Base-by-base conservation (phyloP, 2,797 vertebrate genomes). In the Acropternis orthonyx region DNA sequence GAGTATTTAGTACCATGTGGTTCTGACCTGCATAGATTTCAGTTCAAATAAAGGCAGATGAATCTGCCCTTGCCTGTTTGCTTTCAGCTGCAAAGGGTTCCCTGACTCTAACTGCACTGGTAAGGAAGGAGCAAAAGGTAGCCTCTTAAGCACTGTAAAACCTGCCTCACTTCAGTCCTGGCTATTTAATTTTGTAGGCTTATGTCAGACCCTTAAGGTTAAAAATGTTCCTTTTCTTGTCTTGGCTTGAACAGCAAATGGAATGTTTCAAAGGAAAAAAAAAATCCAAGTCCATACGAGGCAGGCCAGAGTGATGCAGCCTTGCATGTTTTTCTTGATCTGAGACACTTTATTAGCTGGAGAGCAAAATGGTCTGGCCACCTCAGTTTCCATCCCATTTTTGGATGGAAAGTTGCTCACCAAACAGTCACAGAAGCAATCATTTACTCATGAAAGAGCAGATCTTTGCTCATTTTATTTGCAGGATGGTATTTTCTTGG, bases 161-260 rank as follows among this genome's bases (percentile, higher is more conserved):
- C 49, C 62, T 91, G 69, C 26, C 55, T 91, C 66, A 68, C 71
- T 95, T 92, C 54, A 95, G n/a, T 58, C 37, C 62, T 78, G 75
- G 46, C 32, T 94, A 73, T 94, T 95, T 94, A 80, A 89, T 82
- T 96, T 84, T 92, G 84, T 77, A 93, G 78, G 62, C 86, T 95
- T 95, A 61, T 94, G 62, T 87, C 67, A 95, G 52, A 79, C 49
- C 9, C 28, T 76, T 77, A 92, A 96, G 85, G 77, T 96, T 97
- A 88, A 86, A 96, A 94, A 84, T 88, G 78, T 95, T 96, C 92
- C 72, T 91, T 94, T 92, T 95, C 89, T 93, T 94, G 94, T 67
- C 94, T 93, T 94, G 94, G 73, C 94, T 88, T 94, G 89, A 96
- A 69, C 4, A 89, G 52, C 67, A 91, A 94, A 91, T 91, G 62